A percentile compares a stretch with the other conserved stretches of the same genome.
Conservation (phyloP, 2,888 invertebrate species). For the Macaria liturata region DNA sequence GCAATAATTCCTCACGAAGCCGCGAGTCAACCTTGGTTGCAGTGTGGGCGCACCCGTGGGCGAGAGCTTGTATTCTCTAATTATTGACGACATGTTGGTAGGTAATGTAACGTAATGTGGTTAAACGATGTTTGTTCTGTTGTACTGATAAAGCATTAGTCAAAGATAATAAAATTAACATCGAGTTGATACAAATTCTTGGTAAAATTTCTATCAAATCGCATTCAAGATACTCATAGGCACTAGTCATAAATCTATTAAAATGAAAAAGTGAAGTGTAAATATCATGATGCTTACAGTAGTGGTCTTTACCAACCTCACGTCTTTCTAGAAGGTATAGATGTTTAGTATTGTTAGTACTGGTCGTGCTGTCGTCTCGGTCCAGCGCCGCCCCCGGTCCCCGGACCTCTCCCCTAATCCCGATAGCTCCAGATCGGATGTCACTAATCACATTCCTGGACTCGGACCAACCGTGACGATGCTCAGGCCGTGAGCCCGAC, state of each 20-base stretch:
- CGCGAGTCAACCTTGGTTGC: conserved; percentile 2
- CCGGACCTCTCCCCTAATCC: background rate
- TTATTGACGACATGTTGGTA: conserved; percentile 3
- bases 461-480: conserved; percentile 28
- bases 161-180: no score
- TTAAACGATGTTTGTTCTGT: conserved; percentile 1
- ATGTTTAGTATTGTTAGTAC: background rate
- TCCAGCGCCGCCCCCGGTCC: conserved; percentile 26
- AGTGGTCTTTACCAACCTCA: no score
- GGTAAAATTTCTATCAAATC: no score
- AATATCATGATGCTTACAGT: no score
- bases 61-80: conserved; percentile 12
- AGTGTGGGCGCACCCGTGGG: conserved; percentile 15
- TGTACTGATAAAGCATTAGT: no score
- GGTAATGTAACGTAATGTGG: conserved; percentile 3
- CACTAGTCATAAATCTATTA: no score
- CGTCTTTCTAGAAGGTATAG: no score
- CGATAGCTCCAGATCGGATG: conserved; percentile 25
- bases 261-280: no score
- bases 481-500: background rate
- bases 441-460: conserved; percentile 32
- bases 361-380: conserved; percentile 27
- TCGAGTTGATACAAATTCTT: no score
- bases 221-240: no score
- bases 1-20: conserved; percentile 3